These are phyloP conservation scores for Bufotes viridis DNA, from an alignment of 2,797 vertebrate genomes.

Conservation along the genomic window DNA sequence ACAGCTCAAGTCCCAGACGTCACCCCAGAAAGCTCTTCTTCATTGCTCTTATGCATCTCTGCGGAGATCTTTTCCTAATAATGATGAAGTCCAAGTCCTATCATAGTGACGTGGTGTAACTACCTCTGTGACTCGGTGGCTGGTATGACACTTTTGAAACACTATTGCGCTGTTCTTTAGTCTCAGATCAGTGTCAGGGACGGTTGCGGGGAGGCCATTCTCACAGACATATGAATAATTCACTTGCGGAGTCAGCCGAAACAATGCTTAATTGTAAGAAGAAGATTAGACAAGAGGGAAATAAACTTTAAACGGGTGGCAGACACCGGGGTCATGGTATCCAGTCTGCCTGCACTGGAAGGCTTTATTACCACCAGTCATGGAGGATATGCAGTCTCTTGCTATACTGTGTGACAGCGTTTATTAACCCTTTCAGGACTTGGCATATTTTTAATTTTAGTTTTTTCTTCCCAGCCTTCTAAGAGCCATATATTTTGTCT, in stretches of 20 bases:
- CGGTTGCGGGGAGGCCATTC: not conserved
- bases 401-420: not conserved
- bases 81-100: not conserved
- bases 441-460: too few relatives aligned
- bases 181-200: not conserved
- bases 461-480: too few relatives aligned
- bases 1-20: not conserved
- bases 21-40: not conserved
- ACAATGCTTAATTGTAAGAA: conserved; percentile 44
- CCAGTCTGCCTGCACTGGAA: conserved; percentile 20
- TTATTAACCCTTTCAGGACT: too few relatives aligned
- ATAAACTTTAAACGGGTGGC: conserved; percentile 44
- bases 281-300: conserved; percentile 54
- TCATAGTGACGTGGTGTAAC: not conserved
- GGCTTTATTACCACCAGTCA: conserved; percentile 31
- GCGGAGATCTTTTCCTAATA: not conserved
- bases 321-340: conserved; percentile 34
- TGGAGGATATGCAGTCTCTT: not conserved
- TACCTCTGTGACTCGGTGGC: not conserved
- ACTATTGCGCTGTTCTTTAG: not conserved
- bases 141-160: not conserved
- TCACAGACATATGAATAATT: conserved; percentile 47
- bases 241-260: conserved; percentile 31
- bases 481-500: too few relatives aligned
- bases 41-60: not conserved